Base-by-base conservation (phyloP, 1,140 invertebrate genomes). In the Wasmannia auropunctata region DNA sequence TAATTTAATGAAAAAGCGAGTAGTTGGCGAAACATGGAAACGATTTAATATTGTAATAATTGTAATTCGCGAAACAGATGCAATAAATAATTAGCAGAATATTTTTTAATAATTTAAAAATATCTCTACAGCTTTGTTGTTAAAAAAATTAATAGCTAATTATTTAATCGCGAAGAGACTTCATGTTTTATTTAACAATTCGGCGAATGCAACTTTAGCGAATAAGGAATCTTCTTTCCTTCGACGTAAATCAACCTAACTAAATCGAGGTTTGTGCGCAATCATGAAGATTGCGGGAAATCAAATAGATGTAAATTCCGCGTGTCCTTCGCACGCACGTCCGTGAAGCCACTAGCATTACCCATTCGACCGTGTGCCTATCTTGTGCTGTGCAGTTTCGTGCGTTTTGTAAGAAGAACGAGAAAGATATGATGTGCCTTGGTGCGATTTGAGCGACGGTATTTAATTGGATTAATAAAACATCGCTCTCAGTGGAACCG, bases 401-500 rank as follows among this genome's bases (percentile, higher is more conserved):
- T 49, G 74, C 60, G 65, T 89, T 89, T 86, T 79, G 72, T 79
- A 51, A 67, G 76, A 79, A 84, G 84, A 80, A 10, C 51, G 25
- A 63, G 37, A 77, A 37, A 75, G 7, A 34, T 43, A 81, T 31
- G 49, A 93, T 93, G 92, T 91, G 86, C 81, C 87, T 86, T 69
- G 63, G 54, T 76, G 88, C 79, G 43, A 88, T 87, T 69, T 92
- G 87, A 93, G 65, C 83, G 46, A 67, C 79, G 43, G 49, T 60
- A 87, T 84, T n/a, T 89, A 87, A 80, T 87, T 90, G 93, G 92
- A 94, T 93, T 93, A 91, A 91, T 88, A 86, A 81, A 90, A 62
- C 60, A 85, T 65, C 67, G 67, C 65, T 69, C 70, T 43, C 74
- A 70, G 90, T 74, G 88, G 76, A 60, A 76, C 69, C 19, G 69